Conservation (phyloP, 2,888 invertebrate species). For the Pandemis cinnamomeana region DNA sequence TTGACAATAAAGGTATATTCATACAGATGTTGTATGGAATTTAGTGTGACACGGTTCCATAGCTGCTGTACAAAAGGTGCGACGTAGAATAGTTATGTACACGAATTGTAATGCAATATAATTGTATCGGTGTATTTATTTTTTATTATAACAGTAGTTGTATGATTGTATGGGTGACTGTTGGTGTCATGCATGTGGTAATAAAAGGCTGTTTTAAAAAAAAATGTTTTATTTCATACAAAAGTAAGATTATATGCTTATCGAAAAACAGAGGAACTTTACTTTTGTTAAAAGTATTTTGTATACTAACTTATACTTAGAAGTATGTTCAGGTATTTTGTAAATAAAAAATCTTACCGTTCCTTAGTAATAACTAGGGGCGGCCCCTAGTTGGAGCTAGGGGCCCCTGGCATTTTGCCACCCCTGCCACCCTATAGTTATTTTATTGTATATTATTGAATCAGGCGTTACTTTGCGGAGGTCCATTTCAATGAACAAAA, state of each 20-base stretch:
- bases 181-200: conserved; percentile 37
- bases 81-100: background rate
- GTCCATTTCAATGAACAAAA: too few relatives aligned
- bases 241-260: background rate
- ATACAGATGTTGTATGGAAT: background rate
- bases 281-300: too few relatives aligned
- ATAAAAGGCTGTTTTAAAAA: conserved; percentile 40
- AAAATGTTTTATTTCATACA: conserved; percentile 18
- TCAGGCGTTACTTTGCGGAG: too few relatives aligned
- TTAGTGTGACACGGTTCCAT: background rate
- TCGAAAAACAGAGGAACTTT: background rate
- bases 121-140: conserved; percentile 28
- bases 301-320: too few relatives aligned
- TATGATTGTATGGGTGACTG: conserved; percentile 37
- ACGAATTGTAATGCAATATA: conserved; percentile 24
- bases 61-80: background rate
- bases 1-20: background rate
- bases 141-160: background rate
- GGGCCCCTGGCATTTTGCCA: too few relatives aligned
- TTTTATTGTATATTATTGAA: too few relatives aligned
- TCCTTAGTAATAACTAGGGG: too few relatives aligned
- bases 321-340: too few relatives aligned
- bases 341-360: too few relatives aligned
- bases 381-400: too few relatives aligned
- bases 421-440: too few relatives aligned